phyloP scores from a whole-genome alignment of 2,888 invertebrate genomes.

The Petrolisthes cinctipes region DNA sequence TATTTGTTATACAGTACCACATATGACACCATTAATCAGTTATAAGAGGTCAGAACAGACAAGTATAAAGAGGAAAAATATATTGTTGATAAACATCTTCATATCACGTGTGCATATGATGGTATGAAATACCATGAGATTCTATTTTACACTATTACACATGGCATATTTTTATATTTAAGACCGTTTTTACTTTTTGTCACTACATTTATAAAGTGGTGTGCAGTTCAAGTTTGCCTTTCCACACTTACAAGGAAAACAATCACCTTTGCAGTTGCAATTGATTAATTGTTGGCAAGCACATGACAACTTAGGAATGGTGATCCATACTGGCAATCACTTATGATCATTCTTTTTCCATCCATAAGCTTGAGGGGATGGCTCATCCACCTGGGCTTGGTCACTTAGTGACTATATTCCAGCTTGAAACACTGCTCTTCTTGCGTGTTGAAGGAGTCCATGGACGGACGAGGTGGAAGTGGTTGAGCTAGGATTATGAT shows the following conservation, averaged over 20 bases:
- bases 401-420: background rate
- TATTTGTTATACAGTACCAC: background rate
- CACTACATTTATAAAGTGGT: background rate
- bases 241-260: background rate
- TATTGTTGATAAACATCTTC: slow-evolving; percentile 7
- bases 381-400: background rate
- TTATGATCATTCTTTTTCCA: background rate
- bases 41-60: background rate
- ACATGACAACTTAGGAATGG: slow-evolving; percentile 1
- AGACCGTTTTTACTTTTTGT: background rate
- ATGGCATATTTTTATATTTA: background rate
- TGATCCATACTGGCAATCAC: background rate
- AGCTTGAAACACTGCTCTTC: slow-evolving; percentile 7
- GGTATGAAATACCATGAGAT: slow-evolving; percentile 1
- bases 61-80: slow-evolving; percentile 1
- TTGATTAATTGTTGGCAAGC: slow-evolving; percentile 4
- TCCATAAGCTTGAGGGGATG: background rate
- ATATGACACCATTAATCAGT: background rate
- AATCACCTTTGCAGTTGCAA: slow-evolving; percentile 7
- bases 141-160: slow-evolving; percentile 3
- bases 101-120: background rate
- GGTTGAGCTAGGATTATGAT: too few relatives aligned
- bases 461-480: too few relatives aligned
- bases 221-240: background rate
- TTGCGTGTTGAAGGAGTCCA: slow-evolving; percentile 3